phyloP scores from a whole-genome alignment of 2,888 invertebrate genomes.

The Apotomis betuletana region DNA sequence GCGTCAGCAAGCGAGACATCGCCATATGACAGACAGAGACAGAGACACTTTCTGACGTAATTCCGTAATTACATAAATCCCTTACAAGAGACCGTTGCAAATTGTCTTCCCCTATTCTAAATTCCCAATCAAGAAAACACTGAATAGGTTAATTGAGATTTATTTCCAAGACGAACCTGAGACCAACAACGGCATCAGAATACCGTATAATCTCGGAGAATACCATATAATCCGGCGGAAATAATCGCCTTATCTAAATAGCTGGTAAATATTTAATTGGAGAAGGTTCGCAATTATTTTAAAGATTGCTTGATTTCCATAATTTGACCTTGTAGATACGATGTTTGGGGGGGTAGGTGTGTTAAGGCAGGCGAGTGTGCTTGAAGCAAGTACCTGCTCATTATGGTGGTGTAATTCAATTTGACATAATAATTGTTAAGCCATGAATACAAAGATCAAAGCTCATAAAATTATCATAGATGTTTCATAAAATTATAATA shows the following conservation, averaged over 20 bases:
- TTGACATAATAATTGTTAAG: too few species aligned
- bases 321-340: conserved; percentile 14
- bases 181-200: conserved; percentile 2
- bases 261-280: conserved; percentile 27
- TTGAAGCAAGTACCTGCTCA: conserved; percentile 3
- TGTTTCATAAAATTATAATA: too few species aligned
- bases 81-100: too few species aligned
- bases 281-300: conserved; percentile 8
- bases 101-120: background rate
- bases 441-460: too few species aligned
- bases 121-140: background rate
- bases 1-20: too few species aligned
- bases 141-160: background rate
- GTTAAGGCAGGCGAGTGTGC: conserved; percentile 18
- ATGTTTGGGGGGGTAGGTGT: background rate
- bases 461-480: too few species aligned
- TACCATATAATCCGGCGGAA: conserved; percentile 1
- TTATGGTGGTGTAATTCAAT: background rate
- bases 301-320: conserved; percentile 8
- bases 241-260: conserved; percentile 20
- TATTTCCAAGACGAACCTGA: conserved; percentile 1
- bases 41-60: too few species aligned
- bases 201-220: conserved; percentile 16
- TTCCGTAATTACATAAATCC: too few species aligned
- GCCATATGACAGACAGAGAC: too few species aligned